Evolutionary conservation across 2,888 invertebrate genomes (phyloP).

Genomic region (Peribatodes rhomboidaria): DNA sequence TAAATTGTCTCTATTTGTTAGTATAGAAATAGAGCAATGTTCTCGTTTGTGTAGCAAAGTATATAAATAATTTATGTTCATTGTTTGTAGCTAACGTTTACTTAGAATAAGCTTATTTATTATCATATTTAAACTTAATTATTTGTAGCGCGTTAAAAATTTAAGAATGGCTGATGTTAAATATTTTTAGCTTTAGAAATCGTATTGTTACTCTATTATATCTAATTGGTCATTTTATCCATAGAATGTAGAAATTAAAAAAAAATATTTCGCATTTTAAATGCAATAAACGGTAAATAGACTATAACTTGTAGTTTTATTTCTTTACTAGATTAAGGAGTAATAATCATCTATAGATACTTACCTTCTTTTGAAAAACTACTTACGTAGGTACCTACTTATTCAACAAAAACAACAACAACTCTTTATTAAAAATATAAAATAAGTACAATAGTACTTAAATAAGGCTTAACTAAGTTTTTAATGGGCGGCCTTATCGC

Average conservation of each 20-base stretch:
- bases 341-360: background rate
- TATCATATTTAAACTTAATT: background rate
- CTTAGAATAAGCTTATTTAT: slow-evolving; percentile 10
- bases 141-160: slow-evolving; percentile 17
- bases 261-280: slow-evolving; percentile 40
- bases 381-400: no score
- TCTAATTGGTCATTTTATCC: slow-evolving; percentile 14
- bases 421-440: no score
- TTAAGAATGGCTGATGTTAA: slow-evolving; percentile 8
- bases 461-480: no score
- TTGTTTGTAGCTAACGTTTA: slow-evolving; percentile 5
- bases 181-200: slow-evolving; percentile 20
- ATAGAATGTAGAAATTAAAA: slow-evolving; percentile 9
- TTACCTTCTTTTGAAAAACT: background rate
- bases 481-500: no score
- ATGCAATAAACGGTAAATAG: slow-evolving; percentile 57
- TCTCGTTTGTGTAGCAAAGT: slow-evolving; percentile 4
- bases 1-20: slow-evolving; percentile 5
- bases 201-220: slow-evolving; percentile 7
- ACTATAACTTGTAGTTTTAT: slow-evolving; percentile 36
- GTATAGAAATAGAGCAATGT: background rate
- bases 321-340: slow-evolving; percentile 8
- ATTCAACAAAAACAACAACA: no score
- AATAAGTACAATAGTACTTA: no score
- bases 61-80: background rate